Base-by-base conservation (phyloP, 2,797 vertebrate species). In the Threskiornis aethiopicus region DNA sequence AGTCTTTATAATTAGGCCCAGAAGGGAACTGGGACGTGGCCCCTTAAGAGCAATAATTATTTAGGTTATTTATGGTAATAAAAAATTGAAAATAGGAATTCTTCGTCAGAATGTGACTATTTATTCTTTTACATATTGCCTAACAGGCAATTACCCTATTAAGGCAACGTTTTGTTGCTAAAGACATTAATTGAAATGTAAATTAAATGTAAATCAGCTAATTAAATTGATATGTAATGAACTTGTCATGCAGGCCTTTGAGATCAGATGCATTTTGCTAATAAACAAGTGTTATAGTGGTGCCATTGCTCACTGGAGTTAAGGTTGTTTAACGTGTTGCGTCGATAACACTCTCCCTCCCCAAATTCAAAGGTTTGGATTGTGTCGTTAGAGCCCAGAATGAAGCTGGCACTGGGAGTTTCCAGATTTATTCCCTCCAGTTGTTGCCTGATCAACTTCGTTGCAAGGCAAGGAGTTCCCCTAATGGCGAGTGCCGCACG, bases 1-100 rank as follows among this genome's bases (percentile, higher is more conserved):
- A 98, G 98, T 98, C 98, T 98, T 98, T 98, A 98, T 98, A 98
- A 99, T 98, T 98, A 99, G 98, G 98, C 98, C 98, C 98, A 98
- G 98, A 98, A 98, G 98, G 98, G 98, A 98, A 98, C 54, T 95
- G 94, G 96, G 98, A 98, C 87, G 1, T 98, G 97, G 97, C 97
- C 97, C 97, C 98, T 98, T 98, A 98, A 98, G 98, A 98, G 98
- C 97, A 98, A 98, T 98, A 98, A 98, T 98, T 98, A 98, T 98
- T 98, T 98, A 97, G 97, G 98, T 98, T 98, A 98, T 98, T 98
- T 98, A 98, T 98, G 98, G 98, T 97, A 98, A 98, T 98, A 98
- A 98, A 98, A 98, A 98, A 98, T 98, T 98, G 97, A 98, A 98
- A 98, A 98, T 98, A 98, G 97, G 97, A 98, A 98, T 98, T 98